These are phyloP conservation scores for Axinella damicornis DNA, from an alignment of 37 sponge, comb jelly and placozoan species.

Conservation along the genomic window DNA sequence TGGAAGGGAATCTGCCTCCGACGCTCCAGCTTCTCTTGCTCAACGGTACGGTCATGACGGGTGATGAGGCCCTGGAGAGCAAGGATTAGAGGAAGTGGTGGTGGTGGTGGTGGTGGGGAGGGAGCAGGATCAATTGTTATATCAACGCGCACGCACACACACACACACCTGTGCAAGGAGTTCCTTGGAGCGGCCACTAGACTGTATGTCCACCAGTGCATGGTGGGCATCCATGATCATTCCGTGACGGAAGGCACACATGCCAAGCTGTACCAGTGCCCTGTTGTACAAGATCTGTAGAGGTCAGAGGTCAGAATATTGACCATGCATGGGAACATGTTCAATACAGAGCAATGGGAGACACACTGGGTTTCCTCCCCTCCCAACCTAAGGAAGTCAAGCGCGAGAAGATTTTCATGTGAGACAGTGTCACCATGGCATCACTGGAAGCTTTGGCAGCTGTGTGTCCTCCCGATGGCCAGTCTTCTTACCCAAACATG, in stretches of 20 bases:
- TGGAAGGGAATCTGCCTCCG: conserved; percentile 95
- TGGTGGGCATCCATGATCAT: conserved; percentile 96
- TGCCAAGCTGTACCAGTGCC: conserved; percentile 95
- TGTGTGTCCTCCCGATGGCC: no score
- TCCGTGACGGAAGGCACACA: conserved; percentile 99
- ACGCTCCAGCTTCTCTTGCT: conserved; percentile 94
- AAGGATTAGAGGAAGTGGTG: no score
- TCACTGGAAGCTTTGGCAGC: no score
- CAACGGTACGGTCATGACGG: conserved; percentile 82
- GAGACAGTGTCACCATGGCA: no score
- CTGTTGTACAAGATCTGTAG: conserved; percentile 95
- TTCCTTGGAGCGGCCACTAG: conserved; percentile 91
- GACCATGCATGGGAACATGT: background rate
- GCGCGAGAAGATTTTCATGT: no score
- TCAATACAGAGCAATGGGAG: background rate
- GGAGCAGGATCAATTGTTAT: no score
- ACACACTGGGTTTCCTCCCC: background rate
- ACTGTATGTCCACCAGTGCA: conserved; percentile 94
- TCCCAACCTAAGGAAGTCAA: background rate
- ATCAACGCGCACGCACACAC: no score
- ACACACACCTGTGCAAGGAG: conserved; percentile 89
- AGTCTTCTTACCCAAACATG: no score
- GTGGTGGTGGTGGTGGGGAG: no score
- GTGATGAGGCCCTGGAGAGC: conserved; percentile 68
- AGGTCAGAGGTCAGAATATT: background rate